Conservation (phyloP, 2,888 invertebrate species). For the Hydrotaea cyrtoneurina region DNA sequence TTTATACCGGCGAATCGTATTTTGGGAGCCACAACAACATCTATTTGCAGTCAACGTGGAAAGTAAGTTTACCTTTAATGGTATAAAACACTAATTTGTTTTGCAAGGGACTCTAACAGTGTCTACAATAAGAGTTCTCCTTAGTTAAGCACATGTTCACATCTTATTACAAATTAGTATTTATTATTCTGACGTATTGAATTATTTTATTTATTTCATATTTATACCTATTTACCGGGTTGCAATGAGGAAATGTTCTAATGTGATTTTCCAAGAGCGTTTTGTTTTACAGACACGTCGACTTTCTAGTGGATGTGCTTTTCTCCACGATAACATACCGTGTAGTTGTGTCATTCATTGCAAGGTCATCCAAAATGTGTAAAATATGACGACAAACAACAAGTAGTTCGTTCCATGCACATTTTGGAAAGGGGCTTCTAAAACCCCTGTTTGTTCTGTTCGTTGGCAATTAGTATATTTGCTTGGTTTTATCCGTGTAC, state of each 20-base stretch:
- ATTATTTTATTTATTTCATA: neutral
- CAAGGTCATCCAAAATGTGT: constrained; percentile 67
- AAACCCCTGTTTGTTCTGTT: neutral
- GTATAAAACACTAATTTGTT: too few relatives aligned
- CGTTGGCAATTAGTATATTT: neutral
- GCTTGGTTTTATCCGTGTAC: neutral
- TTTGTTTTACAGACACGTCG: constrained; percentile 25
- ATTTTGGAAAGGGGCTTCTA: constrained; percentile 15
- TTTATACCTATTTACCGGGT: neutral
- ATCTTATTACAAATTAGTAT: constrained; percentile 1
- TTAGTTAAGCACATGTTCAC: constrained; percentile 36
- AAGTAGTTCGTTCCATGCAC: constrained; percentile 3
- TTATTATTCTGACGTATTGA: neutral
- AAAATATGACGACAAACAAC: constrained; percentile 33
- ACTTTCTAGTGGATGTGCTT: neutral
- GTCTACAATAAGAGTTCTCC: neutral
- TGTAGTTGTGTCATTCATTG: constrained; percentile 53
- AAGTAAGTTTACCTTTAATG: constrained; percentile 67
- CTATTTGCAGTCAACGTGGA: constrained; percentile 65
- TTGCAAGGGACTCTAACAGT: neutral
- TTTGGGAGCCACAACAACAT: constrained; percentile 66
- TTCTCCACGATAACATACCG: constrained; percentile 17
- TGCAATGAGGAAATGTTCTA: constrained; percentile 27
- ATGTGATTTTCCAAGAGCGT: constrained; percentile 49
- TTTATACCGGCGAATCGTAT: constrained; percentile 69